A percentile compares a stretch with the other conserved stretches of the same genome.
phyloP scores from a whole-genome alignment of 2,113 vertebrate species.

The Merops nubicus region DNA sequence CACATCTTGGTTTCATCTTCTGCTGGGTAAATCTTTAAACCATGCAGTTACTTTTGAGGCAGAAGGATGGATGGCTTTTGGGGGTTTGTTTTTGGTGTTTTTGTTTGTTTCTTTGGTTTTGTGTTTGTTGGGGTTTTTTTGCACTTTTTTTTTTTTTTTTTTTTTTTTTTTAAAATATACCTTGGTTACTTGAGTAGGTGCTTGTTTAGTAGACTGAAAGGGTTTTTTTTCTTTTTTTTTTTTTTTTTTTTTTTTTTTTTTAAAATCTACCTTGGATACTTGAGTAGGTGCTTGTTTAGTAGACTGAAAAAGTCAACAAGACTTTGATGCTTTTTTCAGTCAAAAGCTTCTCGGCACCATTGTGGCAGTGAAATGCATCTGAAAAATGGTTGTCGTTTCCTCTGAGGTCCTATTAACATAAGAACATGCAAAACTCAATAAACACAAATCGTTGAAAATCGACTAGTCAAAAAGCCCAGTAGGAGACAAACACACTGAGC shows the following conservation, averaged over 20 bases:
- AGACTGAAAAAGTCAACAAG: conserved; percentile 20
- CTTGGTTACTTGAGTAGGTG: too few relatives aligned
- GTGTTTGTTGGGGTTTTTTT: too few relatives aligned
- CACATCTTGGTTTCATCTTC: background rate
- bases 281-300: background rate
- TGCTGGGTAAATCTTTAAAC: background rate
- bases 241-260: too few relatives aligned
- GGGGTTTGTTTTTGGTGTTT: background rate
- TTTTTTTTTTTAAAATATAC: too few relatives aligned
- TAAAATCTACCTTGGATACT: background rate
- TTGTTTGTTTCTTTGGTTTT: too few relatives aligned
- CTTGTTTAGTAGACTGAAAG: too few relatives aligned
- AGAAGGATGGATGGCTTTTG: background rate
- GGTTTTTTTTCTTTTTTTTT: too few relatives aligned
- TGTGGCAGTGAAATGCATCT: background rate
- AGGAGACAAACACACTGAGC: background rate
- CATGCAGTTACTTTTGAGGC: background rate
- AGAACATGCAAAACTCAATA: background rate
- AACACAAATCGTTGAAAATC: background rate
- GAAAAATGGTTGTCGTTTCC: background rate
- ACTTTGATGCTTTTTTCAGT: background rate
- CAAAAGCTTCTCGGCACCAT: background rate
- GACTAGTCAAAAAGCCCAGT: background rate
- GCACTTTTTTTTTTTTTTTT: too few relatives aligned
- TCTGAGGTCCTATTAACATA: background rate